Evolutionary conservation across 2,797 vertebrate genomes (phyloP), one percentile per base, ranked within the genome.

Genomic region (Sciurus vulgaris): DNA sequence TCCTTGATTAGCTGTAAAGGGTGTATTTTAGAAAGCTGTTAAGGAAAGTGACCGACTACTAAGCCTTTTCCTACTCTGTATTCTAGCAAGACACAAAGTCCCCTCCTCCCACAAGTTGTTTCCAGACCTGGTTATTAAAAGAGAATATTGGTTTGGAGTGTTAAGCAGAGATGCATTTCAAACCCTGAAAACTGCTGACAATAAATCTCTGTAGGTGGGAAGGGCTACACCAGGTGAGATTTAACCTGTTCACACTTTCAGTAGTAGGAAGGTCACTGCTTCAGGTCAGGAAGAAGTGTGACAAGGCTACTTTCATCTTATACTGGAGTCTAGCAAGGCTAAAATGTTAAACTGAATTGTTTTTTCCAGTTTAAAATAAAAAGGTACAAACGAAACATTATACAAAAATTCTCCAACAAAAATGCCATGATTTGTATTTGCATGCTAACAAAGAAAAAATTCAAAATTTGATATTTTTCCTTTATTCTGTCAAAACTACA

Each of bases 401-500:
- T 82, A 92, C 33, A 73, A 85, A 94, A 97, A 96, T 4, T 44
- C 91, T 93, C 78, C 1, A 93, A 91, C 54, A 93, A 90, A 97
- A 89, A 87, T 76, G 51, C 51, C 41, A 61, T 72, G 54, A 86
- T 4, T 35, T 85, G 54, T 88, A 95, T 90, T 97, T 83, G 79
- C 79, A 90, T 94, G 96, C 85, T 92, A 93, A 97, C 85, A 96
- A 38, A 94, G 47, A 93, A 78, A 70, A 93, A 95, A 93, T 35
- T 89, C 91, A 89, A 91, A 56, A 44, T 81, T 94, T 97, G 85
- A 69, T 96, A 97, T 73, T 95, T 26, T 97, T 70, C 94, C 97
- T 96, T 69, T 65, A 89, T 0, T 56, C 91, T 86, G 97, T 94
- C 95, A 96, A 86, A 97, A 98, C 85, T 97, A 98, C 49, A 22